Evolutionary conservation across 2,113 vertebrate genomes (phyloP), one percentile per base, ranked within the genome.

Genomic region (Anolis carolinensis): DNA sequence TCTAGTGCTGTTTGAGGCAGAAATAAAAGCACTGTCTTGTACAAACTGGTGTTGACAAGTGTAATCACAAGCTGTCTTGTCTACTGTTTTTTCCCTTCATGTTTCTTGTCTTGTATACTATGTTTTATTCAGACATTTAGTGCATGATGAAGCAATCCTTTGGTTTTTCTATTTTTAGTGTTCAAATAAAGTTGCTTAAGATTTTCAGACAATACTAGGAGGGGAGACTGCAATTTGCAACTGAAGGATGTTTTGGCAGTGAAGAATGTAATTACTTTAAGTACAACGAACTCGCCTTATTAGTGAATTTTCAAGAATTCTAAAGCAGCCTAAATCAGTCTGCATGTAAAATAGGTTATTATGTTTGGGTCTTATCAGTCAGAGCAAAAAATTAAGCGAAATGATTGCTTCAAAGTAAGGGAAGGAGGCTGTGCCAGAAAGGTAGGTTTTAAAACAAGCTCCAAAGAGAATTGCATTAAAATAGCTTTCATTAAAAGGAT

Each of bases 71-170:
- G 86, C 80, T 78, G 88, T 91, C 86, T 93, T 92, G 91, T 89
- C 30, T 85, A 91, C 90, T 91, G 89, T 92, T 91, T 90, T 7
- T 39, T 9, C 27, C 70, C 91, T 92, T 94, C 39, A 7, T 92
- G 92, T 95, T 86, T 94, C 91, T 72, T 8, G 92, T 95, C 85
- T 88, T 86, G 74, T 55, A 92, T 86, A 95, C 32, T 75, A 81
- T 94, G 88, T 93, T 94, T 94, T 96, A 94, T 92, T 95, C 93
- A 93, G 88, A 92, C 90, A 88, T 74, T 91, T 93, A 89, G 77
- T 89, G 85, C 79, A 88, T 89, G 90, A 87, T 82, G 88, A 78
- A 85, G 90, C 63, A 73, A 80, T 88, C 44, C 16, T 88, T 89
- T 25, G 36, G 91, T 87, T 90, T 91, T 63, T 48, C 74, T 44